Base-by-base conservation (phyloP, 1,140 invertebrate genomes). In the Carposina sasakii region DNA sequence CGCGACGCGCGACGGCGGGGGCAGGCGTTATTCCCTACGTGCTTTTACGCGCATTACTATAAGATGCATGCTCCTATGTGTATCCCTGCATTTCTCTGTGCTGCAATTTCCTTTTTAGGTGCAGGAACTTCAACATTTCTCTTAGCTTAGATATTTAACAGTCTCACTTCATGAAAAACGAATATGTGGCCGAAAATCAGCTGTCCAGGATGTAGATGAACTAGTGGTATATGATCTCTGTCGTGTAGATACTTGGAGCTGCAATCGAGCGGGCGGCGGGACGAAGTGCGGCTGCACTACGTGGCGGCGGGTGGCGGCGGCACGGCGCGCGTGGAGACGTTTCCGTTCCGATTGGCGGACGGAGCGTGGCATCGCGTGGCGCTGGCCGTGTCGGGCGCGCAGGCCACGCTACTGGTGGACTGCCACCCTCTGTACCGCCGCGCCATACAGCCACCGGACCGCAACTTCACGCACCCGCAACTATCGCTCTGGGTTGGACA, bases 191-290 rank as follows among this genome's bases (percentile, higher is more conserved):
- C n/a, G n/a, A n/a, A n/a, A n/a, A n/a, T n/a, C n/a, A n/a, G n/a
- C n/a, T n/a, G n/a, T n/a, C n/a, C n/a, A n/a, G n/a, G n/a, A n/a
- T n/a, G n/a, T n/a, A n/a, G n/a, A n/a, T n/a, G n/a, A n/a, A n/a
- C n/a, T n/a, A n/a, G n/a, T n/a, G n/a, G n/a, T n/a, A n/a, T n/a
- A n/a, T n/a, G n/a, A n/a, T n/a, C n/a, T n/a, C n/a, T n/a, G n/a
- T n/a, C n/a, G n/a, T n/a, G 68, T 83, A 94, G 93, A 87, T 95
- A 94, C 86, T 87, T 96, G 86, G 95, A 97, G 87, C 87, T 96
- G 70, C 94, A 96, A 86, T 96, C 94, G 67, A 95, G 93, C 82
- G 94, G 94, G 46, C 88, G 93, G 16, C 91, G 91, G 64, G 91
- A 96, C 81, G 94, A 96, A 81, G 88, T 96, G 85, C 88, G 92